Conservation (phyloP, 2,797 vertebrate genomes). For the Huso huso region DNA sequence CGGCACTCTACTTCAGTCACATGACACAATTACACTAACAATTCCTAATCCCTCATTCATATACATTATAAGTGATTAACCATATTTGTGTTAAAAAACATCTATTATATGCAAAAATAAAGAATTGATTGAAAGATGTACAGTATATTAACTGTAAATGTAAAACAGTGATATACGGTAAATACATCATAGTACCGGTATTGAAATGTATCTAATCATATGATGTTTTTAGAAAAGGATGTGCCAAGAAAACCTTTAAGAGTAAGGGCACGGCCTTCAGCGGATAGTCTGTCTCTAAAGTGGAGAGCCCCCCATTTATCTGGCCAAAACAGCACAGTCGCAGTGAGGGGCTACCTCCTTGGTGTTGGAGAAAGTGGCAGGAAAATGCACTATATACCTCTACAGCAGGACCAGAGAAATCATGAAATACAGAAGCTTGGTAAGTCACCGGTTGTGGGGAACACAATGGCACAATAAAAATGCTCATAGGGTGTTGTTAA, state of each 20-base stretch:
- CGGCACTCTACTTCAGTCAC: no score
- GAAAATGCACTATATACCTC: constrained; percentile 63
- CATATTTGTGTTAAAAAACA: not conserved
- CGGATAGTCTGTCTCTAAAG: constrained; percentile 45
- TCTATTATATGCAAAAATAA: not conserved
- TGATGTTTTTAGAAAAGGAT: constrained; percentile 59
- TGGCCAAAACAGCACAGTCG: constrained; percentile 63
- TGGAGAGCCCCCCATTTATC: constrained; percentile 72
- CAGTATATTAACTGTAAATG: not conserved
- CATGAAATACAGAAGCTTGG: constrained; percentile 72
- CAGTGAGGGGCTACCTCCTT: constrained; percentile 50
- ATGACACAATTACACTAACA: no score
- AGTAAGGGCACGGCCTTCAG: constrained; percentile 45
- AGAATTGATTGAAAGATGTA: not conserved
- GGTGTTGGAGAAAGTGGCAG: constrained; percentile 60
- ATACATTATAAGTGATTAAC: not conserved
- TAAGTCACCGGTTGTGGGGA: constrained; percentile 42
- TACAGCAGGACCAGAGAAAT: constrained; percentile 72
- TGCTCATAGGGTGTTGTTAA: no score
- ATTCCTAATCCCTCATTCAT: not conserved
- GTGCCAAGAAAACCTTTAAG: constrained; percentile 54
- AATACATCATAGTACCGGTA: no score
- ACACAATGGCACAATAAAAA: no score
- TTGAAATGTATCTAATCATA: no score
- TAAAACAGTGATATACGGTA: not conserved